These are phyloP conservation scores for Lysandra bellargus DNA, from an alignment of 2,888 invertebrate genomes.

Conservation along the genomic window DNA sequence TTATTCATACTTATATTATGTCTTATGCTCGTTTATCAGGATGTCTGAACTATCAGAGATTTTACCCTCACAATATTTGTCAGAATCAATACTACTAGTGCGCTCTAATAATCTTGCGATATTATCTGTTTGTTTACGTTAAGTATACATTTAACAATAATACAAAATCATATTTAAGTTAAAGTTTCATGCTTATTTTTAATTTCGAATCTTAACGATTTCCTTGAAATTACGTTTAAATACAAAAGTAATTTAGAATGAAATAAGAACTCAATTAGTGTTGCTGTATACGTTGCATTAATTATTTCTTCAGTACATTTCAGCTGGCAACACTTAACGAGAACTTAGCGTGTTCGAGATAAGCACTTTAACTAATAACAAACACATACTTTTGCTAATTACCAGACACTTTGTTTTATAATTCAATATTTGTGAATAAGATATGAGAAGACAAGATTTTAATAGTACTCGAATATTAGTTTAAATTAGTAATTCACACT, in stretches of 20 bases:
- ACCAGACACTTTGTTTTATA: conserved; percentile 16
- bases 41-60: conserved; percentile 40
- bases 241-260: conserved; percentile 14
- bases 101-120: conserved; percentile 1
- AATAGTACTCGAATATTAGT: neutral
- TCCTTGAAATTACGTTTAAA: conserved; percentile 4
- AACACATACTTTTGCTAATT: conserved; percentile 31
- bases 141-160: neutral
- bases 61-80: conserved; percentile 22
- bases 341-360: conserved; percentile 49
- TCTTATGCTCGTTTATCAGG: conserved; percentile 62
- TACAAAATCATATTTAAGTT: neutral
- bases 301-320: conserved; percentile 44
- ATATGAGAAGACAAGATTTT: neutral
- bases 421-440: neutral
- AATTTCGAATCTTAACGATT: neutral
- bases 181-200: neutral
- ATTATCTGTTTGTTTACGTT: neutral
- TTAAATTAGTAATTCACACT: no score
- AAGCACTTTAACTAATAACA: conserved; percentile 34
- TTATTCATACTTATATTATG: conserved; percentile 73
- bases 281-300: conserved; percentile 39
- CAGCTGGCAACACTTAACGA: conserved; percentile 49
- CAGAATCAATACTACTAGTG: conserved; percentile 16
- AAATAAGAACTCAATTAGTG: conserved; percentile 18